Conservation (phyloP, 2,113 vertebrate species). For the Saccopteryx bilineata region DNA sequence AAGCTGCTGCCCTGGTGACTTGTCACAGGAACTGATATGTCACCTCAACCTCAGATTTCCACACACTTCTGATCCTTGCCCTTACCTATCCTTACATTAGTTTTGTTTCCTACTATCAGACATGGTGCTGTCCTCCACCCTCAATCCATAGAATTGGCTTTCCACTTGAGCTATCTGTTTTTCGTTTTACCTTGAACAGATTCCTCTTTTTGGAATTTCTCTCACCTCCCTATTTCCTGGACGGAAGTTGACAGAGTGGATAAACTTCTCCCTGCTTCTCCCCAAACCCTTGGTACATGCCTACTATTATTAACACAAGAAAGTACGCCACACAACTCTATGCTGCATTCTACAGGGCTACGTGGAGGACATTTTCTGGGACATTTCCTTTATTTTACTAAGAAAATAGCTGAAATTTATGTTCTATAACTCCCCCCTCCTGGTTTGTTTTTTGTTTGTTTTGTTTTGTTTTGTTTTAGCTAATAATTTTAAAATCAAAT, state of each 20-base stretch:
- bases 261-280: not conserved
- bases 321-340: not conserved
- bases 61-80: not conserved
- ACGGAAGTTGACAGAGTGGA: not conserved
- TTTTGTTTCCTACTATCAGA: not conserved
- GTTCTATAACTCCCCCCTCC: not conserved
- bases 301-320: not conserved
- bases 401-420: not conserved
- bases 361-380: not conserved
- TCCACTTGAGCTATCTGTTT: not conserved
- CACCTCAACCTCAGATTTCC: not conserved
- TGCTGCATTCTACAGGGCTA: not conserved
- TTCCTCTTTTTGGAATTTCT: not conserved
- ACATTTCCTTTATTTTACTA: conserved; percentile 11
- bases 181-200: not conserved
- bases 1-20: not conserved
- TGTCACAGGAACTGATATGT: not conserved
- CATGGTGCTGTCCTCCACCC: not conserved
- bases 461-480: too few relatives aligned
- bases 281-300: not conserved
- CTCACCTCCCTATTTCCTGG: not conserved
- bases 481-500: conserved; percentile 22
- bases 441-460: not conserved
- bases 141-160: not conserved
- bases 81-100: not conserved